Evolutionary conservation across 2,797 vertebrate species (phyloP).

Genomic region (Pogoniulus pusillus): DNA sequence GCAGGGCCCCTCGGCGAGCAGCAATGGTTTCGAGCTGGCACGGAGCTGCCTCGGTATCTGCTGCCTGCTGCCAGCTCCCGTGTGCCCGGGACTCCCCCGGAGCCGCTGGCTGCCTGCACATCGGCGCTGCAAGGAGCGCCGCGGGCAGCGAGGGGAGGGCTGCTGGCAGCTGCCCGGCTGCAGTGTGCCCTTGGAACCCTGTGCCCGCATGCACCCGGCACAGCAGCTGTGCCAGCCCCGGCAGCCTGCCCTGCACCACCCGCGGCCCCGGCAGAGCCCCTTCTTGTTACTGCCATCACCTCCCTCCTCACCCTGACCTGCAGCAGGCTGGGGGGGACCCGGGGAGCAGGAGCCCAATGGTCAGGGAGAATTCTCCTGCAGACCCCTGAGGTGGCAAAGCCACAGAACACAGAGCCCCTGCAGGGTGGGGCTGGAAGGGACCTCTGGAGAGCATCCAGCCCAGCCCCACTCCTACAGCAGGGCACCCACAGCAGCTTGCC

Average conservation of each 20-base stretch:
- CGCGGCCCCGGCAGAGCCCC: background rate
- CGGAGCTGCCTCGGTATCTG: conserved; percentile 15
- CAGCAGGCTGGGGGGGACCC: background rate
- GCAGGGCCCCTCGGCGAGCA: background rate
- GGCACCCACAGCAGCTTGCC: no score
- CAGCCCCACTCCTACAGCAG: no score
- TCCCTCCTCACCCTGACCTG: accelerated
- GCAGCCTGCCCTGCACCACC: background rate
- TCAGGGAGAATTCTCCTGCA: background rate
- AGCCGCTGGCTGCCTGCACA: conserved; percentile 6
- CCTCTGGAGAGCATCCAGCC: no score
- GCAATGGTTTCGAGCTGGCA: conserved; percentile 6
- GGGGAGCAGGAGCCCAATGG: accelerated
- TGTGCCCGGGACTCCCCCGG: conserved; percentile 14
- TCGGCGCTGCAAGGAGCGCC: background rate
- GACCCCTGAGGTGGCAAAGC: background rate
- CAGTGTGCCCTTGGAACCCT: conserved; percentile 34
- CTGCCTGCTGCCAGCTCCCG: conserved; percentile 3
- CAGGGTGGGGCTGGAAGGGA: no score
- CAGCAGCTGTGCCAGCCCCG: background rate
- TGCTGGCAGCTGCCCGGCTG: conserved; percentile 5
- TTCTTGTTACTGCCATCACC: background rate
- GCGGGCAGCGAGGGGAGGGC: background rate
- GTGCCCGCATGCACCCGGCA: background rate
- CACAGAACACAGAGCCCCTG: no score